A percentile compares a stretch with the other conserved stretches of the same genome.
phyloP scores from a whole-genome alignment of 2,113 vertebrate genomes.

The Scomber scombrus region DNA sequence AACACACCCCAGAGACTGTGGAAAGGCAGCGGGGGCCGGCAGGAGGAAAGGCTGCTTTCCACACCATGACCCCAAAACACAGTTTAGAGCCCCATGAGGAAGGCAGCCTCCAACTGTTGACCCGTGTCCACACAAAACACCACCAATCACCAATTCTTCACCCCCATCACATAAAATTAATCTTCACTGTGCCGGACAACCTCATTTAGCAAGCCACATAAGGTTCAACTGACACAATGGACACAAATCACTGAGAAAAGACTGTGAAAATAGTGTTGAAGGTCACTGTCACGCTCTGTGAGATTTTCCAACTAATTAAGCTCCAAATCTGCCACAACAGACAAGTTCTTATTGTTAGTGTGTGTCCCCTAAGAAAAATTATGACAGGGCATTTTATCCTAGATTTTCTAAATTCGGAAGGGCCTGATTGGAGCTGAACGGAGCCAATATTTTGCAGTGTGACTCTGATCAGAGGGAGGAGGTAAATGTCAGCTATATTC shows the following conservation, averaged over 20 bases:
- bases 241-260: conserved; percentile 60
- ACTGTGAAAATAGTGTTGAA: conserved; percentile 56
- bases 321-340: conserved; percentile 41
- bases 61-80: conserved; percentile 58
- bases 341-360: conserved; percentile 17
- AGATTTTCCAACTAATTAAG: conserved; percentile 60
- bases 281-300: conserved; percentile 53
- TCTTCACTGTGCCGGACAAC: conserved; percentile 38
- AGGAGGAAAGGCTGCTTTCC: conserved; percentile 44
- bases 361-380: conserved; percentile 12
- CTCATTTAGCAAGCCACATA: conserved; percentile 45
- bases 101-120: conserved; percentile 49
- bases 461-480: conserved; percentile 29
- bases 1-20: conserved; percentile 52
- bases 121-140: conserved; percentile 70
- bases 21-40: conserved; percentile 14
- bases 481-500: conserved; percentile 23
- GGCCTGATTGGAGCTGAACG: conserved; percentile 34
- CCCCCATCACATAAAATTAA: conserved; percentile 39
- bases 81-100: conserved; percentile 16
- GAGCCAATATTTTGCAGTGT: conserved; percentile 8
- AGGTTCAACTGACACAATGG: conserved; percentile 58
- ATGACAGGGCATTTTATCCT: conserved; percentile 1
- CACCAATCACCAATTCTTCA: conserved; percentile 50
- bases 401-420: conserved; percentile 33